These are phyloP conservation scores for Chloroceryle aenea DNA, from an alignment of 2,113 vertebrate species.

Conservation along the genomic window DNA sequence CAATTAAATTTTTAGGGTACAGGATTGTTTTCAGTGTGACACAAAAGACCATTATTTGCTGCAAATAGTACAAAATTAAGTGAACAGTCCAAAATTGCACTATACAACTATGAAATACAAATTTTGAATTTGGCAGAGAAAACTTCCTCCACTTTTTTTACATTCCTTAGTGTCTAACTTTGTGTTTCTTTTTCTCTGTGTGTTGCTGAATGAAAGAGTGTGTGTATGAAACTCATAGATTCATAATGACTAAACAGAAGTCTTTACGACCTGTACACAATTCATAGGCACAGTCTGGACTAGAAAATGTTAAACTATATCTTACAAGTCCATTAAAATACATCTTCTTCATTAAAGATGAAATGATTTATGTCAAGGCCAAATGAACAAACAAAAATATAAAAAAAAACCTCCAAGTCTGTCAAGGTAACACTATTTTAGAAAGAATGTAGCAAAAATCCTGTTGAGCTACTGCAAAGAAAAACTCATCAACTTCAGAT, in stretches of 20 bases:
- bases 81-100: neutral
- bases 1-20: neutral
- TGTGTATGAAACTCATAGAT: neutral
- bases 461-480: neutral
- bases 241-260: neutral
- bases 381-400: neutral
- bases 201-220: fast-evolving
- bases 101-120: neutral
- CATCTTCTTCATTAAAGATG: slow-evolving; percentile 10
- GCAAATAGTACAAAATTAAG: neutral
- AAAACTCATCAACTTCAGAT: neutral
- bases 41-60: neutral
- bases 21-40: neutral
- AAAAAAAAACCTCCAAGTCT: neutral
- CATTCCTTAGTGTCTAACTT: neutral
- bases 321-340: slow-evolving; percentile 2
- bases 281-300: neutral
- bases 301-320: neutral
- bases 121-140: neutral
- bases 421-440: neutral
- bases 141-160: neutral
- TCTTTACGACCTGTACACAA: neutral
- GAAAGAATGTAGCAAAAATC: neutral
- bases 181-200: too few relatives aligned
- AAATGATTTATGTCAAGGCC: neutral